Evolutionary conservation across 2,797 vertebrate genomes (phyloP).

Genomic region (Coluber constrictor): DNA sequence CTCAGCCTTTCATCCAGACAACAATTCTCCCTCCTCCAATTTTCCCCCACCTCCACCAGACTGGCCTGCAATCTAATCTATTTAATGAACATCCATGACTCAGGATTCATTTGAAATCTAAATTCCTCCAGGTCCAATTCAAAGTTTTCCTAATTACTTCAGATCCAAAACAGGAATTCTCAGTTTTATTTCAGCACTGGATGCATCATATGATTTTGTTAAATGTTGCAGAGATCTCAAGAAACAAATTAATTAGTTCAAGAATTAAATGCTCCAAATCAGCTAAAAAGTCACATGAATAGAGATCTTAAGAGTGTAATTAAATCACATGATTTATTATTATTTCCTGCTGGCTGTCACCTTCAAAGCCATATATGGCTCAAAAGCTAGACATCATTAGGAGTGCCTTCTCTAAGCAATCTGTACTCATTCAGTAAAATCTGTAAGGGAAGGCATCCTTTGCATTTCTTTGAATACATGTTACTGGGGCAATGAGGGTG

Average conservation of each 20-base stretch:
- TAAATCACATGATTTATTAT: not conserved
- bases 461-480: not conserved
- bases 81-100: not conserved
- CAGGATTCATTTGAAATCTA: not conserved
- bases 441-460: not conserved
- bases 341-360: not conserved
- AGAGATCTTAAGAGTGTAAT: not conserved
- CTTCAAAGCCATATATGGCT: not conserved
- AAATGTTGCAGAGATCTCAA: not conserved
- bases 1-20: not conserved
- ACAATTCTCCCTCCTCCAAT: not conserved
- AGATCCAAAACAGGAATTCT: not conserved
- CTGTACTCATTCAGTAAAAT: not conserved
- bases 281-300: not conserved
- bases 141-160: not conserved
- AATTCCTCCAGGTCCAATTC: not conserved
- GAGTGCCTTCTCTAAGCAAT: not conserved
- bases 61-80: not conserved
- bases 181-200: not conserved
- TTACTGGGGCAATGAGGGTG: not conserved
- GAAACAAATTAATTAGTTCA: not conserved
- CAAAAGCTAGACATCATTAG: not conserved
- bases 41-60: not conserved
- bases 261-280: not conserved
- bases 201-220: not conserved